Evolutionary conservation across 2,888 invertebrate species (phyloP), one percentile per base, ranked within the genome.

Genomic region (Mythimna vitellina): DNA sequence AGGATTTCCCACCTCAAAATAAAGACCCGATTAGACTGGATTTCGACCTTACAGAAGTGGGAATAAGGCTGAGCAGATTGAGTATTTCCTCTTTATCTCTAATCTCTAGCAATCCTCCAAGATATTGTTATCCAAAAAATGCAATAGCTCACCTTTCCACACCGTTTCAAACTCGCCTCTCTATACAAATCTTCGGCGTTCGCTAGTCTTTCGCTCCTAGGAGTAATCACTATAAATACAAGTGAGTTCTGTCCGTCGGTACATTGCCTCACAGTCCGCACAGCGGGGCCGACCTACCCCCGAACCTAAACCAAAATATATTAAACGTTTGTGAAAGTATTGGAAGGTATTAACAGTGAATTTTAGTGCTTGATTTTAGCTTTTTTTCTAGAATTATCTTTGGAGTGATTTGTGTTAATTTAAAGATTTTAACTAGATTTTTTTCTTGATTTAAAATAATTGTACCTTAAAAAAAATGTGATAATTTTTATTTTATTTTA

Each of bases 141-240:
- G n/a, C 75, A 81, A 76, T 60, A 64, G 25, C 25, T 2, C 7
- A 58, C 61, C 70, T 71, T 82, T 79, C 75, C 65, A 64, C 70
- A 49, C 17, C 1, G 32, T 53, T 63, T 76, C 61, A 12, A 54
- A 61, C n/a, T 42, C 22, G 7, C 93, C 86, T 82, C 93, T 93
- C 93, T 90, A 88, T 92, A 91, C 53, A 90, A 84, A 88, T 92
- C 85, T 83, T 74, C 65, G 22, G 73, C 79, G 84, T 76, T 83
- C 86, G 83, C 79, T 86, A 20, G 58, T 86, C 78, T 85, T 84
- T 86, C 77, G 78, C 80, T 84, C 77, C 53, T 65, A 82, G 79
- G 78, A 84, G 85, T 90, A 85, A 85, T 91, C 88, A 90, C 94
- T 95, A 95, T 95, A 95, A 94, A 95, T 94, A 93, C 88, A 91